Evolutionary conservation across 1,140 invertebrate genomes (phyloP), one percentile per base, ranked within the genome.

Genomic region (Drosophila willistoni): DNA sequence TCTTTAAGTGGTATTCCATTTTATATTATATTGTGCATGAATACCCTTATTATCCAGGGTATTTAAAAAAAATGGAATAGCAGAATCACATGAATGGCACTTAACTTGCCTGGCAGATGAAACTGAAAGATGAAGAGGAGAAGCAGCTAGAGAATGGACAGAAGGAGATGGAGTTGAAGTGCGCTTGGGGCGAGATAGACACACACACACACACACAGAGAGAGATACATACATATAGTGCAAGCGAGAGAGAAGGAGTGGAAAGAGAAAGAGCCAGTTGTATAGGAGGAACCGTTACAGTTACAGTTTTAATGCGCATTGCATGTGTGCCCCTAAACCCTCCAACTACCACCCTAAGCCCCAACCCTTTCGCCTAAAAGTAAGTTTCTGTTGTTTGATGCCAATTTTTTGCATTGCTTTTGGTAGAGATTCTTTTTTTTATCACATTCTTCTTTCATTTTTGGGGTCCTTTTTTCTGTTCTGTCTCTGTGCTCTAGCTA

Each of bases 301-400:
- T 86, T 79, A 86, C 83, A 77, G 77, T 87, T 87, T 86, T 86
- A 86, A 86, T 86, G 83, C 83, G 84, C 84, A 83, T 71, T 87
- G 83, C 83, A 86, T 86, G 79, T 86, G 79, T 77, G 79, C 36
- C 63, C 47, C 44, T 19, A 10, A 47, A 47, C 44, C 14, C 65
- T 19, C 12, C 25, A 39, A 39, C 10, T 13, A 13, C 60, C 3
- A 17, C 3, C 7, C 59, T n/a, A n/a, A n/a, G n/a, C n/a, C 34
- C 42, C 66, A 51, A 39, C 39, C 41, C 34, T 56, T 54, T 70
- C 66, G 68, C 67, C 79, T 81, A 83, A 87, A 69, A 89, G 84
- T 87, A 83, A 87, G 73, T 84, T 87, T 76, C 77, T 84, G 80
- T 84, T 89, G 83, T 87, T 87, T 89, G 84, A 83, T 89, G 85